Conservation (phyloP, 2,797 vertebrate genomes). For the Sebastiscus tertius region DNA sequence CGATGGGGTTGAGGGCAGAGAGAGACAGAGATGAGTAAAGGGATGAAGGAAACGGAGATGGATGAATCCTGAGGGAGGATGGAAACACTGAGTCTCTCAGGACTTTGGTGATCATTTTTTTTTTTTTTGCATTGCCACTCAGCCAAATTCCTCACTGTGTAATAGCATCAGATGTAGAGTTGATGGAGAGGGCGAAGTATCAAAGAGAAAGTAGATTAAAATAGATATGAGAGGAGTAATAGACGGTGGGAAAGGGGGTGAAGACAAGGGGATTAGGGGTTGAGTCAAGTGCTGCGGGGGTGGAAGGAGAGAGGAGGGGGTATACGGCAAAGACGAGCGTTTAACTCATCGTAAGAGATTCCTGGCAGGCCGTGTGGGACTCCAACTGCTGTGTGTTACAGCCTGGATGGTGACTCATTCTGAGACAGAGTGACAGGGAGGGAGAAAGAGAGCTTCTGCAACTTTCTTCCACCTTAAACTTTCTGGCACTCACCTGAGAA, state of each 20-base stretch:
- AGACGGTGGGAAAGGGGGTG: slow-evolving; percentile 15
- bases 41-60: neutral
- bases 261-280: slow-evolving; percentile 3
- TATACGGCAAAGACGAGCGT: slow-evolving; percentile 32
- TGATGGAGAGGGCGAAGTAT: neutral
- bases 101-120: neutral
- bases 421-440: neutral
- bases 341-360: slow-evolving; percentile 55
- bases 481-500: slow-evolving; percentile 8
- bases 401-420: slow-evolving; percentile 54
- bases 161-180: neutral
- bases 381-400: slow-evolving; percentile 21
- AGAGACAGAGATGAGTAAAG: slow-evolving; percentile 10
- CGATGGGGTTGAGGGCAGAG: neutral
- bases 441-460: slow-evolving; percentile 7
- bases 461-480: slow-evolving; percentile 33
- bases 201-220: slow-evolving; percentile 20
- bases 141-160: slow-evolving; percentile 4
- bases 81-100: neutral
- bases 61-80: slow-evolving; percentile 7
- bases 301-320: slow-evolving; percentile 31
- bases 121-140: neutral
- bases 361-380: slow-evolving; percentile 26
- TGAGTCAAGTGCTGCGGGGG: slow-evolving; percentile 36
- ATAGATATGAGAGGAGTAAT: slow-evolving; percentile 20